These are phyloP conservation scores for Sebastes oblongus DNA, from an alignment of 2,797 vertebrate species.

Conservation along the genomic window DNA sequence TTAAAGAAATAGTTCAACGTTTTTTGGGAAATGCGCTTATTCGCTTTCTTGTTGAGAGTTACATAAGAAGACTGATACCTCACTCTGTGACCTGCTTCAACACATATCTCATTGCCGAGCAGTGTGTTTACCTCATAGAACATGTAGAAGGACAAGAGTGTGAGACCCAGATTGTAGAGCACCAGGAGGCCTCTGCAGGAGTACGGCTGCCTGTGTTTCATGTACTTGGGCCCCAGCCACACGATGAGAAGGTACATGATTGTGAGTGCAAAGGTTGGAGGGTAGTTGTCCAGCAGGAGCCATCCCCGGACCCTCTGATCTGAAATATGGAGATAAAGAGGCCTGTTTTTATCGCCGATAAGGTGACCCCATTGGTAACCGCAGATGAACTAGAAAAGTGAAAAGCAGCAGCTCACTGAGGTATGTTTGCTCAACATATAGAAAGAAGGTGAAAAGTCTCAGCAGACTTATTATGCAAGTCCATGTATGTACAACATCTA, in stretches of 20 bases:
- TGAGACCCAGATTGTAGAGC: constrained; percentile 93
- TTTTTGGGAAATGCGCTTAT: neutral
- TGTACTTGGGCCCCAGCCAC: constrained; percentile 95
- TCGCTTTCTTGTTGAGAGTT: neutral
- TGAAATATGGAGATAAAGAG: constrained; percentile 72
- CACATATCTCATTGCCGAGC: neutral
- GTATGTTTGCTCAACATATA: constrained; percentile 29
- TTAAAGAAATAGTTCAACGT: neutral
- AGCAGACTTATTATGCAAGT: neutral
- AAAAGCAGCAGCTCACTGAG: neutral
- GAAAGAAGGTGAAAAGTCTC: neutral
- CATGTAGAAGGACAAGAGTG: constrained; percentile 94
- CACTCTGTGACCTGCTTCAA: neutral
- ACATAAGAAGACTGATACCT: neutral
- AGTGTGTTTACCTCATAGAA: constrained; percentile 89
- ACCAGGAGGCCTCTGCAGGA: constrained; percentile 90
- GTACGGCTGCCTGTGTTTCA: constrained; percentile 88
- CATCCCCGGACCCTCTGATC: constrained; percentile 93
- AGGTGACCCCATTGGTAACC: neutral
- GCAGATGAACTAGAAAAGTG: neutral
- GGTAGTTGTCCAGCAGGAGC: constrained; percentile 93
- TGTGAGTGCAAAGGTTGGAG: constrained; percentile 90
- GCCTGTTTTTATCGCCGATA: neutral
- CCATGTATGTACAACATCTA: neutral
- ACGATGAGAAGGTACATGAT: constrained; percentile 91